Evolutionary conservation across 2,113 vertebrate species (phyloP), one percentile per base, ranked within the genome.

Genomic region (Callipepla californica): DNA sequence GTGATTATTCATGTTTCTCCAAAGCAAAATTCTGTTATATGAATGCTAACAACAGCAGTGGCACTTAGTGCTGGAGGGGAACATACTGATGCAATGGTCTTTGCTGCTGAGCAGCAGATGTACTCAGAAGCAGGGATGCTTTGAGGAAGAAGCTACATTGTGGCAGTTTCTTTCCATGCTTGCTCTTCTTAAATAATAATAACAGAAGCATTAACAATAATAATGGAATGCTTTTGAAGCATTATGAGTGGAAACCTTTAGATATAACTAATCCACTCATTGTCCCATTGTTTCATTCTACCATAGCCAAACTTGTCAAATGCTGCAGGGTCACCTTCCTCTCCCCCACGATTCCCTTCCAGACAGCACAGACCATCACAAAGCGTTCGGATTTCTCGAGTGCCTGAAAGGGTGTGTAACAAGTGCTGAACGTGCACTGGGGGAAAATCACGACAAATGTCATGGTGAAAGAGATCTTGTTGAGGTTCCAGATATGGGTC

Each of bases 1-100:
- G 55, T 86, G 92, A 89, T 94, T 84, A 84, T 63, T 95, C 86
- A 90, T 90, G 58, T 78, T 77, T 78, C 85, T 76, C 69, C 83
- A 44, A 36, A 84, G 92, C 87, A 84, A 28, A 84, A 23, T 55
- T 84, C 57, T 75, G 6, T 62, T 84, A 53, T 28, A 38, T 74
- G 78, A 92, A 86, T 90, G 86, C 73, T 79, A 89, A 19, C 42
- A 77, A 80, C 45, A 80, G 72, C 62, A 5, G 62, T 4, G 32
- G 75, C 86, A 59, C 51, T 0, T 9, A 62, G 61, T 2, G n/a
- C 55, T 8, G 8, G 70, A 47, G 61, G 32, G 19, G 40, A 50
- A 11, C 1, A 1, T 17, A 6, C 40, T 44, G 75, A 17, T 1
- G 1, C 23, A 38, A 45, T 42, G 7, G 45, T 45, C 26, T 6